Base-by-base conservation (phyloP, 2,797 vertebrate genomes). In the Pygocentrus nattereri region DNA sequence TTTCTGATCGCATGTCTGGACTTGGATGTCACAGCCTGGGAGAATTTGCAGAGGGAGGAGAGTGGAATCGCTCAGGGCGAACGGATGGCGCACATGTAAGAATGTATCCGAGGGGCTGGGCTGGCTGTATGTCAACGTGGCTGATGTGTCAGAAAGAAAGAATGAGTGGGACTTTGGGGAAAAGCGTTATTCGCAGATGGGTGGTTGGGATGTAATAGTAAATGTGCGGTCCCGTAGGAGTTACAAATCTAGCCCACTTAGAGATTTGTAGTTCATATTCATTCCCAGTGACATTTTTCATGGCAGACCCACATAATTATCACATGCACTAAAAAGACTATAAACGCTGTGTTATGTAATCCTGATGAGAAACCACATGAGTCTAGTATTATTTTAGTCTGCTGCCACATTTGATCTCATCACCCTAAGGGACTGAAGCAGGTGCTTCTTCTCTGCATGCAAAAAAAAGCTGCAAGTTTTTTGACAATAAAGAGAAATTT, bases 1-100 rank as follows among this genome's bases (percentile, higher is more conserved):
- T 70, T 69, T 79, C n/a, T 50, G 52, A 83, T 69, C 21, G 19
- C 76, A 74, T 30, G 82, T 61, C 82, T 69, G 50, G 76, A 83
- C 82, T 75, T 79, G 76, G 75, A 52, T 6, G 2, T 61, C n/a
- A 12, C 10, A 10, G 49, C 15, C 16, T 16, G 30, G 8, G 47
- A 21, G 47, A 31, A 72, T 5, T 27, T 73, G 68, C 76, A 56
- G 50, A 58, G 47, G 15, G 8, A 68, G 81, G 59, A 58, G 59
- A 49, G 21, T 16, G 16, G 31, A 31, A 41, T 44, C 52, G 34
- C 41, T 67, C 19, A 73, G n/a, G 74, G 58, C 58, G 23, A 47
- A 44, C 44, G 12, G 65, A 27, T 12, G 68, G 65, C 47, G 74
- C 41, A 38, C 23, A 19, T 72, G 69, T 56, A 50, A 34, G 58